Conservation (phyloP, 2,888 invertebrate genomes). For the Drosophila suboccidentalis region DNA sequence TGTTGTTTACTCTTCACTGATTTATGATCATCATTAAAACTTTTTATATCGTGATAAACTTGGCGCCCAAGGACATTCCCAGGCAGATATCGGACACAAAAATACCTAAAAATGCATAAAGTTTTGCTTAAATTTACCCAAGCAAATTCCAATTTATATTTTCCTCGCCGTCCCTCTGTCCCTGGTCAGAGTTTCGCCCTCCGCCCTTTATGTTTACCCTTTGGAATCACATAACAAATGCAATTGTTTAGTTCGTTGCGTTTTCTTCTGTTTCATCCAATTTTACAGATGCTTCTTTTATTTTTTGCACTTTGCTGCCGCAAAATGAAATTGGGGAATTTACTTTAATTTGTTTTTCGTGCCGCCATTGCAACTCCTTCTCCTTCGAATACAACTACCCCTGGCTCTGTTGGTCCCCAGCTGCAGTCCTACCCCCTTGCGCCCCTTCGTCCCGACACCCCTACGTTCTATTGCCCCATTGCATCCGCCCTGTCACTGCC, state of each 20-base stretch:
- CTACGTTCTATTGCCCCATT: constrained; percentile 1
- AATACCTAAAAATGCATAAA: constrained; percentile 9
- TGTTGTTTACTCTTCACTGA: constrained; percentile 43
- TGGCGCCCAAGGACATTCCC: constrained; percentile 45
- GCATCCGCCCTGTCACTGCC: constrained; percentile 15
- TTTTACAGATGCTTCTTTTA: constrained; percentile 52
- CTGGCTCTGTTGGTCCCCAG: constrained; percentile 29
- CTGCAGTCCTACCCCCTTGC: constrained; percentile 1
- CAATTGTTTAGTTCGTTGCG: constrained; percentile 65
- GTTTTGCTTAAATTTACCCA: constrained; percentile 17
- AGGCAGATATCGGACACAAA: constrained; percentile 27
- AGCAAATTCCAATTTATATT: constrained; percentile 4
- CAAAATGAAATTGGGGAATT: constrained; percentile 80
- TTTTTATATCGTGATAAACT: constrained; percentile 55
- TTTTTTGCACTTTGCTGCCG: constrained; percentile 66
- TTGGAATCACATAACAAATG: constrained; percentile 51
- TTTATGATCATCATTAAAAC: constrained; percentile 61
- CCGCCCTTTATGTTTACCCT: not conserved
- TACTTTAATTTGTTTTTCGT: constrained; percentile 81
- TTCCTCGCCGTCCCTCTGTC: not conserved
- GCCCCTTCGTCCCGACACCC: not conserved
- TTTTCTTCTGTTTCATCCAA: constrained; percentile 64
- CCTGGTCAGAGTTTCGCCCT: constrained; percentile 9
- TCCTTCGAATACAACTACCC: not conserved
- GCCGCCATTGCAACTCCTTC: constrained; percentile 52